phyloP scores from a whole-genome alignment of 2,113 vertebrate species.

The Etia nguti region DNA sequence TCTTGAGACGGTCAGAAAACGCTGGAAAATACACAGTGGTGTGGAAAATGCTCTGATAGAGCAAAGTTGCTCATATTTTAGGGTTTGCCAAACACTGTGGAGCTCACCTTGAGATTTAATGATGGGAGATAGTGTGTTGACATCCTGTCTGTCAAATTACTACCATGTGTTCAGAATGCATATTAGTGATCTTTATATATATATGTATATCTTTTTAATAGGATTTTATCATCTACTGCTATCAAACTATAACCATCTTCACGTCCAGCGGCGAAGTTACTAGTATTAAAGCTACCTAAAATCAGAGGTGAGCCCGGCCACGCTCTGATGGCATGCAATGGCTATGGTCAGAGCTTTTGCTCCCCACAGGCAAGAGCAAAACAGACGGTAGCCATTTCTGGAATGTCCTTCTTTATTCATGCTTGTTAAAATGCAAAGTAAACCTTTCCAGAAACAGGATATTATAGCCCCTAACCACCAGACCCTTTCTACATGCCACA shows the following conservation, averaged over 20 bases:
- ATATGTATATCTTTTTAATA: not conserved
- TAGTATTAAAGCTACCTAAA: conserved; percentile 54
- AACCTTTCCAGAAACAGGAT: conserved; percentile 75
- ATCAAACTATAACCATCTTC: not conserved
- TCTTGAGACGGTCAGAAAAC: conserved; percentile 30
- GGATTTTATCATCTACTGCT: not conserved
- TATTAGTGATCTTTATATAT: not conserved
- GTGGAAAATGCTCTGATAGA: conserved; percentile 20
- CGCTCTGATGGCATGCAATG: conserved; percentile 51
- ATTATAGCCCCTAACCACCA: conserved; percentile 72
- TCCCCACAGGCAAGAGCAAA: conserved; percentile 47
- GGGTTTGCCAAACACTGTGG: not conserved
- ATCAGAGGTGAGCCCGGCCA: conserved; percentile 56
- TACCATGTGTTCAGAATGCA: not conserved
- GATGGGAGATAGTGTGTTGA: not conserved
- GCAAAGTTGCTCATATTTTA: conserved; percentile 30
- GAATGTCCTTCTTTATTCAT: conserved; percentile 74
- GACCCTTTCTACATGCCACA: conserved; percentile 58
- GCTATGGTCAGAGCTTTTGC: conserved; percentile 36
- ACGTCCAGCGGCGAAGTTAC: conserved; percentile 36
- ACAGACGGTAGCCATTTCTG: conserved; percentile 70
- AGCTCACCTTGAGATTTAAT: not conserved
- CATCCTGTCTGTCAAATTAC: not conserved
- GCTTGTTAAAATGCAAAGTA: conserved; percentile 75
- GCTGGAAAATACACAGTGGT: conserved; percentile 22